phyloP scores from a whole-genome alignment of 2,797 vertebrate genomes.

The Scolopax bukidnonensis region DNA sequence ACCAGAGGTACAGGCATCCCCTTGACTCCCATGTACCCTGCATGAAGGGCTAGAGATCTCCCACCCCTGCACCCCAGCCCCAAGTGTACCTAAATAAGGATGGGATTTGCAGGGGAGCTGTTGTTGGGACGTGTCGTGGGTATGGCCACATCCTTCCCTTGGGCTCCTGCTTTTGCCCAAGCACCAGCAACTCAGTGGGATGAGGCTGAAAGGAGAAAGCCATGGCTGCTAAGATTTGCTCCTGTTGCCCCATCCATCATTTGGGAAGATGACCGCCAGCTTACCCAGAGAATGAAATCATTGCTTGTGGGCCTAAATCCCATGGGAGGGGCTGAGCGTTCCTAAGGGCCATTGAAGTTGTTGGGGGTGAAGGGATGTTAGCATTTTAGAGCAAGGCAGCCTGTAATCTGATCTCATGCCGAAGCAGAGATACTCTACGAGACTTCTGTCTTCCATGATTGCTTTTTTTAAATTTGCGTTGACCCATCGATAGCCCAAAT shows the following conservation, averaged over 20 bases:
- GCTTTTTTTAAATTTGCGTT: not conserved
- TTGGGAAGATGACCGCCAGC: not conserved
- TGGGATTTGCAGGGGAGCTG: not conserved
- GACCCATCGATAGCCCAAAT: not conserved
- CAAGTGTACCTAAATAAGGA: not conserved
- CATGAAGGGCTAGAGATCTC: not conserved
- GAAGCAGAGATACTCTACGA: not conserved
- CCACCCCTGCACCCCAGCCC: not conserved
- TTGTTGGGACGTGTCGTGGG: accelerated
- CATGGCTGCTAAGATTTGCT: not conserved
- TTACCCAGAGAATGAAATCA: not conserved
- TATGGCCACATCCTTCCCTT: not conserved
- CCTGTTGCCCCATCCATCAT: accelerated
- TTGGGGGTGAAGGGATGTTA: not conserved
- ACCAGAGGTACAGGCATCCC: accelerated
- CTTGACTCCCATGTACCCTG: not conserved
- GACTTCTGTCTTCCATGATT: not conserved
- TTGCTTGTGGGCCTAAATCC: not conserved
- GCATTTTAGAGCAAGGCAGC: not conserved
- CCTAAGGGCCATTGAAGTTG: not conserved
- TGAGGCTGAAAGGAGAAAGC: not conserved
- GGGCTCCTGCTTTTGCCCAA: not conserved
- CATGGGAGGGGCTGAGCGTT: accelerated
- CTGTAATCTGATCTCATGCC: not conserved
- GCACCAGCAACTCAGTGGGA: not conserved